Conservation (phyloP, 2,888 invertebrate genomes). For the Rhamnusium bicolor region DNA sequence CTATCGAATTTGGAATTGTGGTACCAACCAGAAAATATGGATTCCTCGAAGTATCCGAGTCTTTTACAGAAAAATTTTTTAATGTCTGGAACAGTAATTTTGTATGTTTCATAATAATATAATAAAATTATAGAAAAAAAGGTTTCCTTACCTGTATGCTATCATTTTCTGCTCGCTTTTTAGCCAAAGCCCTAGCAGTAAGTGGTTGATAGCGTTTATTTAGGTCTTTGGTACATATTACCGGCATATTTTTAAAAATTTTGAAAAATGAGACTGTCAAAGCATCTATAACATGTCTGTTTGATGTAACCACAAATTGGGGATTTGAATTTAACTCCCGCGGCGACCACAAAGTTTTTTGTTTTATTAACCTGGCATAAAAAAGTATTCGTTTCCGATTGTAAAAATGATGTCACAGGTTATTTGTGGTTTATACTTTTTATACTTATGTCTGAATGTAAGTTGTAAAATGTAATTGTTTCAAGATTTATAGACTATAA, state of each 20-base stretch:
- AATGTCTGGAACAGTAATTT: not conserved
- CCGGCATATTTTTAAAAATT: conserved; percentile 4
- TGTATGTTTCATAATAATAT: no score
- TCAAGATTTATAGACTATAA: no score
- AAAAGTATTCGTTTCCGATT: no score
- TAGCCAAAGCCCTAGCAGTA: not conserved
- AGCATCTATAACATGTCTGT: not conserved
- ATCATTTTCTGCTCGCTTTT: conserved; percentile 4
- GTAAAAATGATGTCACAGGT: no score
- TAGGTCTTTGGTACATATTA: conserved; percentile 4
- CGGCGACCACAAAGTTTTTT: no score
- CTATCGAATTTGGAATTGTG: conserved; percentile 1
- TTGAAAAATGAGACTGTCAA: not conserved
- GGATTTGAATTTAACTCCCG: no score
- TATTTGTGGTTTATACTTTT: no score
- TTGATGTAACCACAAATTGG: no score
- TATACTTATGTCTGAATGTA: no score
- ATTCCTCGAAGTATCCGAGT: not conserved
- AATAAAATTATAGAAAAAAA: not conserved
- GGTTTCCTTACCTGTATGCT: not conserved
- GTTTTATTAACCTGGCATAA: no score
- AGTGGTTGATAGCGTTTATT: not conserved
- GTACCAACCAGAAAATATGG: not conserved
- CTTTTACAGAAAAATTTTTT: not conserved
- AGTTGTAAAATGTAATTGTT: no score